Percentiles rank a stretch among this genome's conserved stretches.
phyloP scores from a whole-genome alignment of 2,797 vertebrate species.

The Sebastes trivittatus region DNA sequence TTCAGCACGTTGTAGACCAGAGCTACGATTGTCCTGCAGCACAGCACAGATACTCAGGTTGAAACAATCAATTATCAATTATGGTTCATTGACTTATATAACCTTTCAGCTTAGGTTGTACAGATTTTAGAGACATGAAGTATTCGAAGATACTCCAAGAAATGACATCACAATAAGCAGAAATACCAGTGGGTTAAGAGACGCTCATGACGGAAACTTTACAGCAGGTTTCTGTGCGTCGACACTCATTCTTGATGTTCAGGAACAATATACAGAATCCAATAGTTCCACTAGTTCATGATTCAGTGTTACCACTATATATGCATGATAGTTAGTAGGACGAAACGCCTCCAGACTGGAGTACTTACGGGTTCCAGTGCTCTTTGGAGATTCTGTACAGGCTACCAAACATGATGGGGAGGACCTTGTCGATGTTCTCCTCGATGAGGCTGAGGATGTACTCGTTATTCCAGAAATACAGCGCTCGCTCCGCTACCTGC shows the following conservation, averaged over 20 bases:
- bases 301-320: not conserved
- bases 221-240: not conserved
- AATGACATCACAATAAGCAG: too few species aligned
- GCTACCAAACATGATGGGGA: conserved; percentile 97
- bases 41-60: not conserved
- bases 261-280: too few species aligned
- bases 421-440: conserved; percentile 95
- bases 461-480: conserved; percentile 99
- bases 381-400: conserved; percentile 99
- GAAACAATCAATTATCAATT: not conserved
- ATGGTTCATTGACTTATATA: too few species aligned
- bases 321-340: not conserved
- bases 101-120: too few species aligned
- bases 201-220: not conserved
- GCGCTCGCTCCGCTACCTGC: conserved; percentile 95
- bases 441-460: conserved; percentile 99
- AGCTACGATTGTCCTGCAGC: conserved; percentile 92
- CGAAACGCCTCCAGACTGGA: too few species aligned
- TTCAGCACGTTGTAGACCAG: conserved; percentile 98
- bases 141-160: too few species aligned
- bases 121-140: too few species aligned
- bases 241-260: too few species aligned
- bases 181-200: not conserved
- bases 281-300: not conserved
- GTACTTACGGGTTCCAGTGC: conserved; percentile 98